A percentile compares a stretch with the other conserved stretches of the same genome.
Conservation (phyloP, 2,888 invertebrate species). For the Nudaria mundana region DNA sequence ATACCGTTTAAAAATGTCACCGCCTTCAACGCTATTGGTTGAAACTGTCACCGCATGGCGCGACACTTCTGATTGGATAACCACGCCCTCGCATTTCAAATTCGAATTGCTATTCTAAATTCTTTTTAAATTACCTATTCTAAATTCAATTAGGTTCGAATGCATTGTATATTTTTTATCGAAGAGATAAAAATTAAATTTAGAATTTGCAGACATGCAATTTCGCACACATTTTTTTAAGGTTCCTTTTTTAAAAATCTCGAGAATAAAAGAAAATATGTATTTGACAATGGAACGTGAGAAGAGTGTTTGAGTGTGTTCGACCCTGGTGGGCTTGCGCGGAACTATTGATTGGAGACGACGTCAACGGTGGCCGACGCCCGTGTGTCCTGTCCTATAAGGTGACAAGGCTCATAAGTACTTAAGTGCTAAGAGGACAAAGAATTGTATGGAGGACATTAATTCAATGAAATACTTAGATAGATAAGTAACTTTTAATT, state of each 20-base stretch:
- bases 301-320: slow-evolving; percentile 35
- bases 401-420: slow-evolving; percentile 43
- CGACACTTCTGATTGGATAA: slow-evolving; percentile 67
- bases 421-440: not conserved
- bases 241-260: not conserved
- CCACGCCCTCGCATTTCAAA: slow-evolving; percentile 55
- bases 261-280: not conserved
- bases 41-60: slow-evolving; percentile 75
- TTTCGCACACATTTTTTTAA: not conserved
- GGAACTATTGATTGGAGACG: slow-evolving; percentile 65
- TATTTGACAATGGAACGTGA: slow-evolving; percentile 18
- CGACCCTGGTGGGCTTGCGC: slow-evolving; percentile 53
- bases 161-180: not conserved
- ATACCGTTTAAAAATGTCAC: slow-evolving; percentile 70
- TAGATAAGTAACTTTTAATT: not conserved
- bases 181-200: not conserved
- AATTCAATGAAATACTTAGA: not conserved
- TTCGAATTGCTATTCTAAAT: slow-evolving; percentile 25
- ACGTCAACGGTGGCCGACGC: slow-evolving; percentile 41
- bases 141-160: not conserved
- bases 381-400: slow-evolving; percentile 48
- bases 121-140: not conserved
- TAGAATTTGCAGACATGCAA: too few relatives aligned
- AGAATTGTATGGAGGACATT: not conserved
- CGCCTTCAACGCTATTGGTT: slow-evolving; percentile 60